phyloP scores from a whole-genome alignment of 2,113 vertebrate genomes.

The Tragelaphus strepsiceros region DNA sequence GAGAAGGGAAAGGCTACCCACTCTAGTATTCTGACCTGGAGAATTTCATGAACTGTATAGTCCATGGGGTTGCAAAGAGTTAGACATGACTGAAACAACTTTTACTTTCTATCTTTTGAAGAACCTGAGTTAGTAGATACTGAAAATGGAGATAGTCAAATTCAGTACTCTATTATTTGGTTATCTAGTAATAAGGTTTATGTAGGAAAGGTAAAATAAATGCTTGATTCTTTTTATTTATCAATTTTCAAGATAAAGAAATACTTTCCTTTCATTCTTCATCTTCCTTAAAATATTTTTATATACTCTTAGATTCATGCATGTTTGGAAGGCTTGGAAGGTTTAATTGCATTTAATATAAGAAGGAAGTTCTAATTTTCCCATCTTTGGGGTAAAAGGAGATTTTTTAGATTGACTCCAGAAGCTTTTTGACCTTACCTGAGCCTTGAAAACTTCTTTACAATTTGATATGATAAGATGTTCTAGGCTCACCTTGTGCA shows the following conservation, averaged over 20 bases:
- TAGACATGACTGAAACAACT: neutral
- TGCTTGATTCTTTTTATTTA: neutral
- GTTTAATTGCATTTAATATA: neutral
- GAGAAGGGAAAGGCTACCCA: neutral
- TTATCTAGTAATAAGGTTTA: neutral
- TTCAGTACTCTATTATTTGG: neutral
- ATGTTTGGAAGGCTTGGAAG: neutral
- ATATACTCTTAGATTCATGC: neutral
- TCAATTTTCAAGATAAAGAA: neutral
- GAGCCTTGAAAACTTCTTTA: neutral
- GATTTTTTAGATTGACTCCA: neutral
- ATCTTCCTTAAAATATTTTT: neutral
- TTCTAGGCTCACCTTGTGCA: neutral
- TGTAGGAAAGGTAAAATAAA: neutral
- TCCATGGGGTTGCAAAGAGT: rapidly evolving
- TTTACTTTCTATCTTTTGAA: neutral
- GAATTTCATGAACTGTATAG: neutral
- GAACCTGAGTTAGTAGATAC: neutral
- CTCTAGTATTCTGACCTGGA: neutral
- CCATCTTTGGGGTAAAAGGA: neutral
- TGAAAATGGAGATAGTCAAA: neutral
- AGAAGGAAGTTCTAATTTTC: neutral
- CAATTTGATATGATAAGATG: neutral
- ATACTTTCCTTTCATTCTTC: neutral
- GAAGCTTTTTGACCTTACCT: neutral